Evolutionary conservation across 53 echinoderm and acorn worm genomes (phyloP).

Genomic region (Luidia sarsii): DNA sequence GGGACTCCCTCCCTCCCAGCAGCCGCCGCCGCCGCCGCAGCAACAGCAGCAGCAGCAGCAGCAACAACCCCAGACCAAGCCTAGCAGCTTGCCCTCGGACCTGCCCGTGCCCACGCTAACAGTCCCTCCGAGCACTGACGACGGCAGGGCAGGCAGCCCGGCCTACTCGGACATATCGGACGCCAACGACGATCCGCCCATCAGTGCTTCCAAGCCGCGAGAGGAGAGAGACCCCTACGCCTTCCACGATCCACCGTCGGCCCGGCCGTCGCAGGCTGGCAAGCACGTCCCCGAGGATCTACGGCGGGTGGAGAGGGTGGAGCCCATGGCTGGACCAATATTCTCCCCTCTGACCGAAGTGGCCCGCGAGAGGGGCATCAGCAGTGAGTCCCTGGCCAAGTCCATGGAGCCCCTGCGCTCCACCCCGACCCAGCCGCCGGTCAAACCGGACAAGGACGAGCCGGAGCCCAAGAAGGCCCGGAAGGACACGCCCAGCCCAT

Average conservation of each 20-base stretch:
- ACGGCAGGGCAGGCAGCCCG: slow-evolving; percentile 65
- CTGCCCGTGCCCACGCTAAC: slow-evolving; percentile 37
- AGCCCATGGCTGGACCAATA: slow-evolving; percentile 28
- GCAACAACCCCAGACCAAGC: slow-evolving; percentile 13
- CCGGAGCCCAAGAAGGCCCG: slow-evolving; percentile 51
- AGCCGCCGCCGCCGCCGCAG: too few species aligned
- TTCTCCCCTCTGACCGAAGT: slow-evolving; percentile 46
- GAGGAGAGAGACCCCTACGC: slow-evolving; percentile 62
- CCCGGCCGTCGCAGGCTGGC: slow-evolving; percentile 22
- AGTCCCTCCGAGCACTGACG: slow-evolving; percentile 16
- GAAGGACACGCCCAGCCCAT: slow-evolving; percentile 61
- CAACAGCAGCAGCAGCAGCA: too few species aligned
- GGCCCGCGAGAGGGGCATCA: slow-evolving; percentile 37
- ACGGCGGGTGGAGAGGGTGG: slow-evolving; percentile 44
- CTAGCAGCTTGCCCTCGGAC: slow-evolving; percentile 40
- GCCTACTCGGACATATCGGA: slow-evolving; percentile 99
- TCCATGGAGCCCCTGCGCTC: slow-evolving; percentile 25
- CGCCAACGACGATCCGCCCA: slow-evolving; percentile 80
- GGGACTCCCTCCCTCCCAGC: slow-evolving; percentile 7
- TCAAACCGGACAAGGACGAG: slow-evolving; percentile 42
- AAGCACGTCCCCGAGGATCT: slow-evolving; percentile 48
- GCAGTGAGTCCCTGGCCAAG: slow-evolving; percentile 40
- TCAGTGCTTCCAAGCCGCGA: slow-evolving; percentile 32
- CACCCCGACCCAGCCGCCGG: slow-evolving; percentile 22
- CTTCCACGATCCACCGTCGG: slow-evolving; percentile 54